Evolutionary conservation across 2,113 vertebrate genomes (phyloP), one percentile per base, ranked within the genome.

Genomic region (Hemibagrus wyckioides): DNA sequence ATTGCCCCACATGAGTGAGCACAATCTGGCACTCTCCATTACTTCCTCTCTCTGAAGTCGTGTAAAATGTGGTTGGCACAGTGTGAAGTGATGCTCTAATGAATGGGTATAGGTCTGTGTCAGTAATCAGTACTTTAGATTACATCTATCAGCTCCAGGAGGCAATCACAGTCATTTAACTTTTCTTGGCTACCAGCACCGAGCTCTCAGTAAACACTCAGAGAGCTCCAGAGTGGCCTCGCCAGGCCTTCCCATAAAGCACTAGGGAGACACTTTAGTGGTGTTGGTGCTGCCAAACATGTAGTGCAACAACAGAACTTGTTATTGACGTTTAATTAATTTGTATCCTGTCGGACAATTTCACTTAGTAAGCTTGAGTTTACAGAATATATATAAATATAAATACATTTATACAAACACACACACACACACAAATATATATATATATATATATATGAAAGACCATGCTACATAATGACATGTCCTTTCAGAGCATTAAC

Each of bases 111-210:
- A 87, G 25, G 52, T 85, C 80, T 69, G 48, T 30, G 19, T 52
- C 36, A 88, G 69, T 83, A 71, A 86, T 89, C 87, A 79, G 67
- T 56, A 56, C 48, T 52, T 61, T 75, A 33, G 52, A 80, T 71
- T 69, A 69, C 56, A 71, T 59, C 44, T 39, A 71, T 73, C 75
- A 80, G 80, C 77, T 86, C 86, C 86, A 63, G 79, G 63, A 90
- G 88, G 76, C 52, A 82, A 88, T 80, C 65, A 50, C 50, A 89
- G 83, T 61, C 82, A 83, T 80, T 56, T 63, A 76, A 89, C 88
- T 79, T 63, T 84, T 85, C 75, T 80, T 87, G 79, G 71, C 83
- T 77, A 84, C 4, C 76, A 36, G 14, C 69, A 82, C 30, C 48
- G 54, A 44, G 2, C 73, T 54, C 76, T 85, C 59, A 80, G 82